phyloP scores from a whole-genome alignment of 2,888 invertebrate genomes.

The Dione vanillae region DNA sequence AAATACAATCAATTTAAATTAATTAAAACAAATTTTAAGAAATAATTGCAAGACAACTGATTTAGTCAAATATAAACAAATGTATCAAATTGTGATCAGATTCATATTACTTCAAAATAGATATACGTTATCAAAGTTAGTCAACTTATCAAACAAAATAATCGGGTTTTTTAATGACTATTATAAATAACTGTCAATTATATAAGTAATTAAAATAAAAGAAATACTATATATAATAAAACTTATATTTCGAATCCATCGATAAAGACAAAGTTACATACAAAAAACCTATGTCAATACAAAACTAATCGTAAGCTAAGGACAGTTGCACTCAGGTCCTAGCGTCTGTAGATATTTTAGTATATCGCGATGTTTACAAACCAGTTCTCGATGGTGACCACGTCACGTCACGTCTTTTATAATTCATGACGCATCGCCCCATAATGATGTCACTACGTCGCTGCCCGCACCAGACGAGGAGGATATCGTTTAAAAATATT shows the following conservation, averaged over 20 bases:
- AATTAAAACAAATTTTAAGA: not conserved
- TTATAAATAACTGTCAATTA: not conserved
- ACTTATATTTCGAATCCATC: constrained; percentile 23
- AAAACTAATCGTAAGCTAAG: constrained; percentile 13
- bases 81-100: not conserved
- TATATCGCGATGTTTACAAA: constrained; percentile 37
- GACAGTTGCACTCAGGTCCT: constrained; percentile 3
- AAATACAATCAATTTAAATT: no score
- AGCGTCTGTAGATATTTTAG: constrained; percentile 17
- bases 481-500: not conserved
- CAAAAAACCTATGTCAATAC: constrained; percentile 21
- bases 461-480: constrained; percentile 17
- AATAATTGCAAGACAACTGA: not conserved
- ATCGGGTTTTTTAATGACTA: no score
- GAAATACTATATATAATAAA: constrained; percentile 12
- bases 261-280: constrained; percentile 25
- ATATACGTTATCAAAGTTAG: no score
- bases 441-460: constrained; percentile 46
- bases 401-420: constrained; percentile 48
- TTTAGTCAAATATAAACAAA: not conserved
- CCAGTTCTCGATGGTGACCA: constrained; percentile 44
- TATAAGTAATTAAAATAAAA: constrained; percentile 20
- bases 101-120: not conserved
- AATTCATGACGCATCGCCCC: constrained; percentile 52
- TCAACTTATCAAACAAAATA: no score